Evolutionary conservation across 2,888 invertebrate genomes (phyloP).

Genomic region (Parascotia fuliginaria): DNA sequence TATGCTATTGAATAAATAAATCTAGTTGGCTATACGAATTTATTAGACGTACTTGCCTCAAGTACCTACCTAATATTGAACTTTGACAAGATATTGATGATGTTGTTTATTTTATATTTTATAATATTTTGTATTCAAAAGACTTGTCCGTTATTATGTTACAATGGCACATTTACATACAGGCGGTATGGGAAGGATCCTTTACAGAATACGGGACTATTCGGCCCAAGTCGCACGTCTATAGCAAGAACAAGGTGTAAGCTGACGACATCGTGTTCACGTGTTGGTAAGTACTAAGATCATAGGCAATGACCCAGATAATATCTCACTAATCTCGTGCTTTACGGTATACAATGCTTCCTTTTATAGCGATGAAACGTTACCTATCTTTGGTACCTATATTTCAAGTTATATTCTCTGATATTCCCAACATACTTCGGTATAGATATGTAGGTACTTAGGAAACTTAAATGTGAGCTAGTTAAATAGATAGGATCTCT

Average conservation of each 20-base stretch:
- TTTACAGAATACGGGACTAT: constrained; percentile 45
- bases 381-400: no score
- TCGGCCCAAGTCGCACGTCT: constrained; percentile 33
- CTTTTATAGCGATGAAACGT: no score
- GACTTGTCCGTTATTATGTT: constrained; percentile 59
- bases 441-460: no score
- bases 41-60: background rate
- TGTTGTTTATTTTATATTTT: constrained; percentile 35
- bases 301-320: no score
- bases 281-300: constrained; percentile 16
- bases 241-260: constrained; percentile 59
- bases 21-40: constrained; percentile 34
- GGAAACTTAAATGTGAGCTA: no score
- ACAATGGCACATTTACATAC: constrained; percentile 68
- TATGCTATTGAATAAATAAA: background rate
- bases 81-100: constrained; percentile 13
- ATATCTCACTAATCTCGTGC: no score
- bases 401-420: no score
- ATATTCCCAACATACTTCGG: no score
- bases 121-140: constrained; percentile 31
- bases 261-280: constrained; percentile 55
- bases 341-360: no score
- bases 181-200: constrained; percentile 67
- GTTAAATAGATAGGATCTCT: no score
- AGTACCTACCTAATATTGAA: background rate